These are phyloP conservation scores for Merodon equestris DNA, from an alignment of 2,888 invertebrate species.

Conservation along the genomic window DNA sequence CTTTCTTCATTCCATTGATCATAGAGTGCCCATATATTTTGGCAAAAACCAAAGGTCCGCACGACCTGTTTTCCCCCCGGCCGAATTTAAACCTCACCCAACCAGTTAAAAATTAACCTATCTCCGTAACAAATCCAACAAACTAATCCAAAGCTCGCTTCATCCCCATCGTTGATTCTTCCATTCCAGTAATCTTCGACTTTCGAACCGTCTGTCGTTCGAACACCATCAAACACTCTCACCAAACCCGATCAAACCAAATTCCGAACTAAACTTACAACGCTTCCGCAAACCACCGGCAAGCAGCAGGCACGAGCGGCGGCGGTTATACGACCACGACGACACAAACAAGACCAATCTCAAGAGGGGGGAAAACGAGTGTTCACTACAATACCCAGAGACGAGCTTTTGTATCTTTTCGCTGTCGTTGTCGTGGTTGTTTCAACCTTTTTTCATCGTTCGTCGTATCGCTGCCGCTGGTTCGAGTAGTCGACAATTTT, in stretches of 20 bases:
- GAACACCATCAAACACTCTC: conserved; percentile 45
- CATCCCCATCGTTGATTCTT: not conserved
- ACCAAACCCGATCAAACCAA: conserved; percentile 24
- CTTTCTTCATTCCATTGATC: too few relatives aligned
- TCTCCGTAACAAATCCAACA: too few relatives aligned
- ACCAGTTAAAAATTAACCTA: too few relatives aligned
- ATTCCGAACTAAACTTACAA: conserved; percentile 59
- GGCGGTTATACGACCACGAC: too few relatives aligned
- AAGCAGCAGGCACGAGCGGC: conserved; percentile 8
- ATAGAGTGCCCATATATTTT: too few relatives aligned
- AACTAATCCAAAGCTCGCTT: not conserved
- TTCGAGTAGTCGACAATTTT: conserved; percentile 43
- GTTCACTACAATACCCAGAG: conserved; percentile 43
- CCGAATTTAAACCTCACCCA: too few relatives aligned
- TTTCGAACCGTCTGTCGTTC: conserved; percentile 13
- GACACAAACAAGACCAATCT: conserved; percentile 20
- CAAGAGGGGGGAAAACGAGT: conserved; percentile 24
- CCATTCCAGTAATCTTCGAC: too few relatives aligned
- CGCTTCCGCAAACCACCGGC: conserved; percentile 64
- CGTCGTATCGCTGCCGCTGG: conserved; percentile 70
- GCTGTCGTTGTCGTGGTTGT: not conserved
- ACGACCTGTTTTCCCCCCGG: too few relatives aligned
- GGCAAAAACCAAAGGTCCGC: too few relatives aligned
- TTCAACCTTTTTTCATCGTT: not conserved
- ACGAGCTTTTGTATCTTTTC: conserved; percentile 65